A percentile compares a stretch with the other conserved stretches of the same genome.
Evolutionary conservation across 35 echinoderm and acorn worm species (phyloP).

Genomic region (Apostichopus parvimensis): DNA sequence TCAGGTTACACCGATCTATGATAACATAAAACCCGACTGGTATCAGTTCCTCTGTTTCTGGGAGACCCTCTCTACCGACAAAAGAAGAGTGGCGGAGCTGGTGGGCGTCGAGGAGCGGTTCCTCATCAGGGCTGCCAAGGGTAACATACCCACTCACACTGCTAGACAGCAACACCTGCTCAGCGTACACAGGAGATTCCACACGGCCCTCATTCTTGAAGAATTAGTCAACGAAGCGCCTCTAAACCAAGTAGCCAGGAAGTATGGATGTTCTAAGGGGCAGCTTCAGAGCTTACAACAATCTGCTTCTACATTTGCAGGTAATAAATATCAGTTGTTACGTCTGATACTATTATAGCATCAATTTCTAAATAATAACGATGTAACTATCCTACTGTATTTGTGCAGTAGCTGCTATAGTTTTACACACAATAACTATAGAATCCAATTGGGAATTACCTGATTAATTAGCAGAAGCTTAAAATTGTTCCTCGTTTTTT

Average conservation of each 20-base stretch:
- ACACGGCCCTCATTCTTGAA: slow-evolving; percentile 78
- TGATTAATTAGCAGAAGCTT: too few relatives aligned
- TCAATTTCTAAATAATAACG: too few relatives aligned
- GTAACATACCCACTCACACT: slow-evolving; percentile 51
- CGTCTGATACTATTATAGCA: neutral
- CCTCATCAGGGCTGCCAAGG: slow-evolving; percentile 74
- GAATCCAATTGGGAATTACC: too few relatives aligned
- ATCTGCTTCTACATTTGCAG: slow-evolving; percentile 93
- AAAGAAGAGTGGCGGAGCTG: slow-evolving; percentile 82
- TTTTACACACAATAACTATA: neutral
- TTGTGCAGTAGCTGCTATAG: neutral
- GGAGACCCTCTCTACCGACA: slow-evolving; percentile 84
- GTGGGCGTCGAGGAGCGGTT: slow-evolving; percentile 94
- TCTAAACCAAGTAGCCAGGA: slow-evolving; percentile 64
- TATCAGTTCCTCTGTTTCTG: slow-evolving; percentile 90
- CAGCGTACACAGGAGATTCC: slow-evolving; percentile 88
- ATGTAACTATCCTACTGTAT: neutral
- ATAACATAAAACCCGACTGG: slow-evolving; percentile 87
- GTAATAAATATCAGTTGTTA: slow-evolving; percentile 16
- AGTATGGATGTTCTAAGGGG: slow-evolving; percentile 84
- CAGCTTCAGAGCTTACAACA: slow-evolving; percentile 95
- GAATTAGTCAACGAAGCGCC: slow-evolving; percentile 94
- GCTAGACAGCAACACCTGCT: slow-evolving; percentile 69
- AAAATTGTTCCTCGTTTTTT: too few relatives aligned
- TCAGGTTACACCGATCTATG: slow-evolving; percentile 97